A percentile compares a stretch with the other conserved stretches of the same genome.
Conservation (phyloP, 1,140 invertebrate species). For the Zaprionus gabonicus region DNA sequence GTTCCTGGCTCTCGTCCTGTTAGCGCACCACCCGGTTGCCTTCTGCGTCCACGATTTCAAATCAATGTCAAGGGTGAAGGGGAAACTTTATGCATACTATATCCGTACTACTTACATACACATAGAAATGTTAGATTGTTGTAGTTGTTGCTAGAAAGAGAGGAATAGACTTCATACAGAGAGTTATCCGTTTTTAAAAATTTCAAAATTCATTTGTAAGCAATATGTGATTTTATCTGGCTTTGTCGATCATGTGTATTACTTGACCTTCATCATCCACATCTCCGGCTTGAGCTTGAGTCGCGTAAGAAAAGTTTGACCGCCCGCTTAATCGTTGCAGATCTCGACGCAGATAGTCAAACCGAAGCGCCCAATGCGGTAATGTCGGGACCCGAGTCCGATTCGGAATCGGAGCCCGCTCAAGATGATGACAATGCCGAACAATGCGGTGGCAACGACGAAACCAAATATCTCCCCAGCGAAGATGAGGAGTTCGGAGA, state of each 20-base stretch:
- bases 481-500: slow-evolving; percentile 89
- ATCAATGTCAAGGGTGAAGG: slow-evolving; percentile 76
- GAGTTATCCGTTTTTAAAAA: too few relatives aligned
- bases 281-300: not conserved
- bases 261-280: not conserved
- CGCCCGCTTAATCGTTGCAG: slow-evolving; percentile 46
- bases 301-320: not conserved
- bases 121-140: slow-evolving; percentile 6
- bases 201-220: slow-evolving; percentile 56
- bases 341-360: slow-evolving; percentile 83
- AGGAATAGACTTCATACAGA: not conserved
- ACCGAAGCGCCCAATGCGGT: slow-evolving; percentile 74
- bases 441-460: slow-evolving; percentile 79
- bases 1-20: slow-evolving; percentile 48
- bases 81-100: not conserved
- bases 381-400: slow-evolving; percentile 75
- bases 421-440: slow-evolving; percentile 58
- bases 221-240: slow-evolving; percentile 16
- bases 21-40: slow-evolving; percentile 71
- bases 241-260: slow-evolving; percentile 13
- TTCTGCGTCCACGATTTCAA: slow-evolving; percentile 56
- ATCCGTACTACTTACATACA: not conserved
- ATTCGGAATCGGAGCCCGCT: slow-evolving; percentile 71
- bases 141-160: slow-evolving; percentile 18
- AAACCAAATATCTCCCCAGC: slow-evolving; percentile 88